Evolutionary conservation across 2,797 vertebrate genomes (phyloP), one percentile per base, ranked within the genome.

Genomic region (Tinamus major): DNA sequence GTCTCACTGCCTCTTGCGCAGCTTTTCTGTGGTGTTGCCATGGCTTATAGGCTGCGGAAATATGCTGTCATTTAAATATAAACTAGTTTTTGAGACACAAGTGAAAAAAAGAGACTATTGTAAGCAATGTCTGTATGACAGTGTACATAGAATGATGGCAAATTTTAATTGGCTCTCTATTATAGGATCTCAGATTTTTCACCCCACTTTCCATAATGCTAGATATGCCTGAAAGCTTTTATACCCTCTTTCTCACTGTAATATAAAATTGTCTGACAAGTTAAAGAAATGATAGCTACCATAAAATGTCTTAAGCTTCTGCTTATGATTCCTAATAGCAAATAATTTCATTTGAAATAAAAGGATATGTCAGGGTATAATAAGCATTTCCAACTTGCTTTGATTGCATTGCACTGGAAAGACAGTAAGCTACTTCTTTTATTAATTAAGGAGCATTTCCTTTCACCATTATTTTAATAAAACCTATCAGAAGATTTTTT

Each of bases 311-410:
- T 92, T 64, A 53, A 97, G 95, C 68, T 67, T 67, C 89, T 97
- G 80, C 95, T 94, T 96, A 95, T 76, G 80, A 62, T 95, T 97
- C 97, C 95, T 96, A 97, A 97, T 89, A 97, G 61, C 68, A 97
- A 97, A 98, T 95, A 86, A 93, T 95, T 96, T 81, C 5, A 91
- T 96, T 96, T 90, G 77, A 96, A 97, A 95, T 93, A 97, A 96
- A 97, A 95, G 62, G 37, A 85, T 24, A 79, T 92, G 80, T 95
- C 79, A 93, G 80, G 77, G 46, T 94, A 75, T 96, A 93, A 91
- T 65, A 35, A 87, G 9, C 21, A 51, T 94, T 87, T 92, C 83
- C 62, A 41, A 92, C 61, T 78, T 7, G 16, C 71, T 93, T 85
- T 90, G 51, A 46, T 79, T 92, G 26, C 53, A 80, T 62, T 95